A percentile compares a stretch with the other conserved stretches of the same genome.
Conservation (phyloP, 2,797 vertebrate genomes). For the Lutjanus campechanus region DNA sequence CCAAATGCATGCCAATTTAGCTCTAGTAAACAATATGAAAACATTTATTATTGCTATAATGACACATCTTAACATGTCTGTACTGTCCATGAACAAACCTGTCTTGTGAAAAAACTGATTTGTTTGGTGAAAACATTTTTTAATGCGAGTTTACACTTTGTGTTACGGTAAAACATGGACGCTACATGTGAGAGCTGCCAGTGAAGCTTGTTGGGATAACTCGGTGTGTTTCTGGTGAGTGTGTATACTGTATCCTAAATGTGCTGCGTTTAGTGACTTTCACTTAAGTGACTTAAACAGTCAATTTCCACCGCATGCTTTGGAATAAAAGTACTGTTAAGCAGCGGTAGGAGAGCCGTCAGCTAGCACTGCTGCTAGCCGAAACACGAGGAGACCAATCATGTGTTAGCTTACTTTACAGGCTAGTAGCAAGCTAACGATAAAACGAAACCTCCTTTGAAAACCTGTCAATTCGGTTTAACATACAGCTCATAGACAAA, state of each 20-base stretch:
- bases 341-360: background rate
- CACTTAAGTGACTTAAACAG: background rate
- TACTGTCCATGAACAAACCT: background rate
- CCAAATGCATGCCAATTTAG: background rate
- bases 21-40: background rate
- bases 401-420: constrained; percentile 41
- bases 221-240: constrained; percentile 46
- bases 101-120: no score
- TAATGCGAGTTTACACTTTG: background rate
- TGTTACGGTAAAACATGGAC: constrained; percentile 82
- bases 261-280: background rate
- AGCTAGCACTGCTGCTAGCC: constrained; percentile 18
- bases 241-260: background rate
- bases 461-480: background rate
- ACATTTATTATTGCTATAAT: background rate
- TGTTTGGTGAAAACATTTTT: background rate
- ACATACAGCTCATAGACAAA: background rate
- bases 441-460: background rate
- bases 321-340: background rate
- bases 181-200: constrained; percentile 4
- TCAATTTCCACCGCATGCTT: background rate
- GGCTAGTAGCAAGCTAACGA: constrained; percentile 25
- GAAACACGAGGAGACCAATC: constrained; percentile 44
- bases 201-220: constrained; percentile 16
- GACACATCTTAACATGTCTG: background rate